Conservation (phyloP, 2,888 invertebrate species). For the Drosophila incognita region DNA sequence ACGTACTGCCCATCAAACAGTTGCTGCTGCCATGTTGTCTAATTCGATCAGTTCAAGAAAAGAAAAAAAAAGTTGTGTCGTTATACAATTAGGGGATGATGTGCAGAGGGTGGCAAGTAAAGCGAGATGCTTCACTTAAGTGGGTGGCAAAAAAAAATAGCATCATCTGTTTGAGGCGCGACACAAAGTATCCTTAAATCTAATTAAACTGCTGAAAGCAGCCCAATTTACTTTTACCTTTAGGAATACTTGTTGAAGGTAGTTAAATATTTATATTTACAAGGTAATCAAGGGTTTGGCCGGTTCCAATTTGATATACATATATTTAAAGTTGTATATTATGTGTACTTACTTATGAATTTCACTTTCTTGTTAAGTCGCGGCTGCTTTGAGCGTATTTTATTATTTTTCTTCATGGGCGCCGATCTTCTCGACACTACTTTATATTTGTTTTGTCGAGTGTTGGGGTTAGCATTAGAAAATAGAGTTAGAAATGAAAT, state of each 20-base stretch:
- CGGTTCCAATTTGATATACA: not conserved
- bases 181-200: not conserved
- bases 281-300: not conserved
- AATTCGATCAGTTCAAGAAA: constrained; percentile 25
- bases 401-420: constrained; percentile 93
- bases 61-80: constrained; percentile 17
- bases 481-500: constrained; percentile 22
- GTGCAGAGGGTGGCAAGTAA: not conserved
- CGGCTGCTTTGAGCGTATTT: constrained; percentile 93
- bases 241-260: not conserved
- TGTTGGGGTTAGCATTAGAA: constrained; percentile 48
- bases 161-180: constrained; percentile 3
- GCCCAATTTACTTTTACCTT: not conserved
- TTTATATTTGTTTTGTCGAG: constrained; percentile 17
- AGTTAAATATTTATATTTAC: not conserved
- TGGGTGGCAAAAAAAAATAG: constrained; percentile 14
- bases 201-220: constrained; percentile 4
- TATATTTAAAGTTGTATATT: not conserved
- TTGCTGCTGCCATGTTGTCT: constrained; percentile 29
- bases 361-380: constrained; percentile 91
- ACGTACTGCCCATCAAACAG: constrained; percentile 55
- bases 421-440: constrained; percentile 86
- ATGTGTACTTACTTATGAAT: constrained; percentile 93
- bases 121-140: constrained; percentile 10
- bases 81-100: constrained; percentile 33